Conservation (phyloP, 1,140 invertebrate genomes). For the Nasonia longicornis region DNA sequence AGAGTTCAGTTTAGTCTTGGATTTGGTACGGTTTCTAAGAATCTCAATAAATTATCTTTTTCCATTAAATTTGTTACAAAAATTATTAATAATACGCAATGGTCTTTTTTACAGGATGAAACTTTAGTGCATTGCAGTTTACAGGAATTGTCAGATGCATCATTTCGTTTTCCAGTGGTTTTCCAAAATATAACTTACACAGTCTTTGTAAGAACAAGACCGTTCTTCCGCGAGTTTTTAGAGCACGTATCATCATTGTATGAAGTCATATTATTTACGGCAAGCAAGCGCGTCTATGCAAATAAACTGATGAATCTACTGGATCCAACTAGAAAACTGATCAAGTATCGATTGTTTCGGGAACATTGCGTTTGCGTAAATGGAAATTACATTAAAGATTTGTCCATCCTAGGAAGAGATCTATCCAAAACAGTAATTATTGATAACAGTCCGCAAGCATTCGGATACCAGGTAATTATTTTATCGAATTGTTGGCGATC, state of each 20-base stretch:
- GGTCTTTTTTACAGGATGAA: conserved; percentile 76
- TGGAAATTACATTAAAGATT: conserved; percentile 97
- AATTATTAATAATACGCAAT: not conserved
- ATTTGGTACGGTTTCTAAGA: conserved; percentile 74
- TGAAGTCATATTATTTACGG: conserved; percentile 97
- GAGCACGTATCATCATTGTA: conserved; percentile 90
- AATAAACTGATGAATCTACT: conserved; percentile 94
- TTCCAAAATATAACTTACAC: conserved; percentile 93
- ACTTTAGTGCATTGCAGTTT: conserved; percentile 96
- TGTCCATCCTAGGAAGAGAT: conserved; percentile 93
- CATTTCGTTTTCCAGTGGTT: conserved; percentile 93
- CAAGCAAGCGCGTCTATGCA: conserved; percentile 95
- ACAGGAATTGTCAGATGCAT: conserved; percentile 90
- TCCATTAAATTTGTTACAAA: not conserved
- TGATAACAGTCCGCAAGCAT: conserved; percentile 93
- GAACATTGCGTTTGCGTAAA: conserved; percentile 96
- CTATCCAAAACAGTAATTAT: conserved; percentile 92
- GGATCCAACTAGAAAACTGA: conserved; percentile 89
- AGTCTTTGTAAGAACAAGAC: conserved; percentile 92
- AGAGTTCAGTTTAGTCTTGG: conserved; percentile 91
- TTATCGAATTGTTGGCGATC: not conserved
- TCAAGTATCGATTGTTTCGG: conserved; percentile 92
- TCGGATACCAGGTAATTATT: conserved; percentile 83
- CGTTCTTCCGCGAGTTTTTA: conserved; percentile 92
- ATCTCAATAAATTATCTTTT: not conserved